Base-by-base conservation (phyloP, 2,797 vertebrate species). In the Karalla daura region DNA sequence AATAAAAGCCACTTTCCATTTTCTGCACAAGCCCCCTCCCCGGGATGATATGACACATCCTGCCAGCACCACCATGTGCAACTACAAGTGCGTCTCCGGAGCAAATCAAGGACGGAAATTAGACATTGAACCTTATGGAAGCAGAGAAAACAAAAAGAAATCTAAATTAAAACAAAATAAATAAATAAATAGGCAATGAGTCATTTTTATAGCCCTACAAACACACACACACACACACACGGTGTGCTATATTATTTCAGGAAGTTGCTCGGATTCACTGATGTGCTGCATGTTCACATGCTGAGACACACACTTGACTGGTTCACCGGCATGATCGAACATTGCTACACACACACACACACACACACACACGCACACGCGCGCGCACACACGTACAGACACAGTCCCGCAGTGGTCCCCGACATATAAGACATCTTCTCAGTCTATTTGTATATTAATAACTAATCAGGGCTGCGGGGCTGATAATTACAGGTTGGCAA, bases 341-440 rank as follows among this genome's bases (percentile, higher is more conserved):
- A 79, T 49, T 63, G 61, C 45, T 66, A 37, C 67, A 15, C 55
- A n/a, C 55, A 7, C 24, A 28, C 44, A 7, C 46, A 12, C 43
- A 2, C 49, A 24, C 40, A 21, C 64, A 46, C 35, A 15, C 52
- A 3, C 20, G 27, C 30, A 28, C 46, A 14, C 36, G 28, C 41
- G 17, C 64, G 44, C 36, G 14, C 52, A 3, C 20, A 30, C 32
- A 28, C 41, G 14, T 32, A 30, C 58, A 62, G 36, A 11, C 55
- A 4, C n/a, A 11, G 70, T 76, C 82, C 83, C 76, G 88, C 86
- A 85, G 86, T 86, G 81, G 60, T 65, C 66, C n/a, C n/a, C 46
- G 64, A 59, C 63, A 36, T 49, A 52, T 53, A 65, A 74, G 6
- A 64, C 70, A 47, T 63, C 69, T 67, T 32, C 46, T 72, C 70